These are phyloP conservation scores for Trachelus troglodyta DNA, from an alignment of 2,888 invertebrate species.

Conservation along the genomic window DNA sequence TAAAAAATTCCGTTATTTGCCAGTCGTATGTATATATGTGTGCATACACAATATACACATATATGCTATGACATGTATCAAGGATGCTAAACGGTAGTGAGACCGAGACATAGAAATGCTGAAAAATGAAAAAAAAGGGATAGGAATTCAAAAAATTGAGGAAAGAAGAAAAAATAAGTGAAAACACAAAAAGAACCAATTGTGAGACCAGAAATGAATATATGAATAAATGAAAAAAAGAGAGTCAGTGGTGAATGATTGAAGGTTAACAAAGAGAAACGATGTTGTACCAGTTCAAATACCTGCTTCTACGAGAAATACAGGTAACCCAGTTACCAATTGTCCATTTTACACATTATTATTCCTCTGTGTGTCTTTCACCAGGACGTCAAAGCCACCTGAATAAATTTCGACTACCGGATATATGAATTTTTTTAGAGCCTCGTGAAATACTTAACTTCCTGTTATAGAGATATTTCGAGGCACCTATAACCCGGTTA, in stretches of 20 bases:
- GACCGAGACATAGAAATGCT: too few relatives aligned
- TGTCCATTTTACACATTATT: conserved; percentile 27
- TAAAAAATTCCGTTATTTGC: conserved; percentile 53
- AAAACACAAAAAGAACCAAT: conserved; percentile 16
- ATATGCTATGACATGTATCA: too few relatives aligned
- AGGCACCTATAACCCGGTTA: too few relatives aligned
- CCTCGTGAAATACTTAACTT: too few relatives aligned
- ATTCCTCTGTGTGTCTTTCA: too few relatives aligned
- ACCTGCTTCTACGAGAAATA: conserved; percentile 40
- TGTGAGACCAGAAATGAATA: conserved; percentile 10
- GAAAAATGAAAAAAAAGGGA: background rate
- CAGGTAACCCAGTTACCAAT: conserved; percentile 55
- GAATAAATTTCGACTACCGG: too few relatives aligned
- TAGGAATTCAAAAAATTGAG: conserved; percentile 28
- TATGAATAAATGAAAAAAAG: conserved; percentile 13
- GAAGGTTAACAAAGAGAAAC: conserved; percentile 25
- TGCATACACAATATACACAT: too few relatives aligned
- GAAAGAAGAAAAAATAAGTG: conserved; percentile 22
- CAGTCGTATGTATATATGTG: too few relatives aligned
- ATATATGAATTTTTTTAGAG: too few relatives aligned
- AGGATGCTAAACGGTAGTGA: too few relatives aligned
- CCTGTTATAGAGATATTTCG: too few relatives aligned
- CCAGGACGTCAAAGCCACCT: too few relatives aligned
- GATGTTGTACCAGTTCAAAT: conserved; percentile 21
- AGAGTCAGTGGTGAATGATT: conserved; percentile 26